Evolutionary conservation across 2,113 vertebrate species (phyloP).

Genomic region (Acanthisitta chloris): DNA sequence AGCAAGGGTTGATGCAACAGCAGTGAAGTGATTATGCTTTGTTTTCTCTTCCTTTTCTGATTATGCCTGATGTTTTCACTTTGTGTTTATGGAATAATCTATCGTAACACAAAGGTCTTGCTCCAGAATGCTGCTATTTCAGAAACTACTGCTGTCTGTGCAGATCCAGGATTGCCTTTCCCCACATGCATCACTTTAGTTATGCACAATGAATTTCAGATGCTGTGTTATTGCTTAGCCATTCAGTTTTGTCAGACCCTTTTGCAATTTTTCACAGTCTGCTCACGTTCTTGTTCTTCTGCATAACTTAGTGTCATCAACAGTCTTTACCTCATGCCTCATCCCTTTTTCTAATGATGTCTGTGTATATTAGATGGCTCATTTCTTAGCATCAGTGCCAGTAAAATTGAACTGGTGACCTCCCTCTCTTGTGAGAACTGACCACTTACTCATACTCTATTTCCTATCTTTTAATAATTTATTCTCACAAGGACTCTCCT

Average conservation of each 20-base stretch:
- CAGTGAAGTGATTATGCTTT: background rate
- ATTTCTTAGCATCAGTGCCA: background rate
- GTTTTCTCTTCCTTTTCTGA: background rate
- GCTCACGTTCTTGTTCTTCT: background rate
- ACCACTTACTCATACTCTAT: background rate
- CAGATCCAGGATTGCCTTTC: background rate
- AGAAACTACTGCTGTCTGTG: accelerated
- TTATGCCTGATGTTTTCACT: background rate
- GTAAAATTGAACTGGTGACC: background rate
- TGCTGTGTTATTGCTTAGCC: background rate
- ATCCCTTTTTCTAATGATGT: background rate
- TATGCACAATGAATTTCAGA: background rate
- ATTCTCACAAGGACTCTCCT: background rate
- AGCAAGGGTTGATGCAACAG: background rate
- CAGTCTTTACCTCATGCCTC: background rate
- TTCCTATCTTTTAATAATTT: background rate
- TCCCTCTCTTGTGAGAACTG: background rate
- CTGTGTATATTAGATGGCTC: background rate
- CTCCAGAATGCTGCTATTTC: background rate
- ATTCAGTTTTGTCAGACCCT: accelerated
- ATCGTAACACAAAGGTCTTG: background rate
- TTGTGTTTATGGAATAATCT: background rate
- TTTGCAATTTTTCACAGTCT: background rate
- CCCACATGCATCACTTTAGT: background rate
- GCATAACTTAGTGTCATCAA: background rate